These are phyloP conservation scores for Chaetops frenatus DNA, from an alignment of 2,113 vertebrate species.

Conservation along the genomic window DNA sequence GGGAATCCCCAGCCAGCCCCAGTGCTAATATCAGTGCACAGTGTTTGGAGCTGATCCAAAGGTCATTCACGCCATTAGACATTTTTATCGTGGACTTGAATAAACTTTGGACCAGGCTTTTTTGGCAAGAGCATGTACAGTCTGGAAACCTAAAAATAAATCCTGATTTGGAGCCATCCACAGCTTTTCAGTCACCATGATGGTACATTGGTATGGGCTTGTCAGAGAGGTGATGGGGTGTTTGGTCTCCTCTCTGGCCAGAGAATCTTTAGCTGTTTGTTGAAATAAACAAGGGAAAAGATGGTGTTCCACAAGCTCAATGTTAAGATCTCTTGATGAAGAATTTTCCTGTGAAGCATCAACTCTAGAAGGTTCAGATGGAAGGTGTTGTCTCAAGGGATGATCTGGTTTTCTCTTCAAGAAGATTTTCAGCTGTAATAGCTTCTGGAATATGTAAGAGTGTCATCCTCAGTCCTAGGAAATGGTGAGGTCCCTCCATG, in stretches of 20 bases:
- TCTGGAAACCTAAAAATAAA: constrained; percentile 56
- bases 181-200: constrained; percentile 17
- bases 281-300: background rate
- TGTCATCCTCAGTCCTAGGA: background rate
- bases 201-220: background rate
- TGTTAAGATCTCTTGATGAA: background rate
- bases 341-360: background rate
- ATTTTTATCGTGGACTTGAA: constrained; percentile 54
- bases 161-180: constrained; percentile 4
- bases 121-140: constrained; percentile 38
- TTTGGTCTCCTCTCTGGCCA: background rate
- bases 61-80: constrained; percentile 48
- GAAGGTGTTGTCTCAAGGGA: background rate
- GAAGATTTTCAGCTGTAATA: background rate
- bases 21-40: constrained; percentile 39
- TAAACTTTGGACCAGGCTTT: constrained; percentile 48
- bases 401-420: background rate
- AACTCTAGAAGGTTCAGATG: background rate
- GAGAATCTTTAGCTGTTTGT: background rate
- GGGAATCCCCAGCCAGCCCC: constrained; percentile 53
- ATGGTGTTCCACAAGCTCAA: background rate
- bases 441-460: background rate
- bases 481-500: background rate
- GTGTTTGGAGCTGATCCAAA: constrained; percentile 41
- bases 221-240: background rate